Evolutionary conservation across 2,888 invertebrate species (phyloP), one percentile per base, ranked within the genome.

Genomic region (Lasioglossum zephyrum): DNA sequence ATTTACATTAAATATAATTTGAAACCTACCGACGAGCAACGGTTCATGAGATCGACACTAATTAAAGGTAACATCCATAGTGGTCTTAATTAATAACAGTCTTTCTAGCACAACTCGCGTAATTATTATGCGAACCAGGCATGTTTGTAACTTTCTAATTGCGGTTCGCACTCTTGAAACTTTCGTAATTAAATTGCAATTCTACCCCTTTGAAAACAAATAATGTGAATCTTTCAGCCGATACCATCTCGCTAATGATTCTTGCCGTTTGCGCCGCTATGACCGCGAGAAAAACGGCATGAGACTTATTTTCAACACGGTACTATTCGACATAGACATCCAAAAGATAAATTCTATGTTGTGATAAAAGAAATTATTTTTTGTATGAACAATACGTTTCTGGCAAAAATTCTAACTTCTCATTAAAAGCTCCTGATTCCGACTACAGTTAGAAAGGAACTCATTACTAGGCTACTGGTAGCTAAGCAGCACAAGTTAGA

Each of bases 21-120:
- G 22, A 44, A 74, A 53, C 75, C 22, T 8, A 41, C 39, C 53
- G 53, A 31, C 57, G 41, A 49, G 36, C 36, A 73, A 76, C 39
- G 18, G 39, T 6, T 18, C 77, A 69, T 47, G 73, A 41, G 78
- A 63, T 26, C 47, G 18, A 13, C 41, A 36, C 63, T 75, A 82
- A 82, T 82, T 82, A 79, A n/a, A 13, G 41, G 26, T 22, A 75
- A 26, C 74, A 44, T 47, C 73, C 63, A 22, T 36, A 73, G 39
- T 11, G 72, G 72, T 78, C 74, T 73, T 85, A 85, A 85, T 85
- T 85, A 82, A 79, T 77, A 79, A 79, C 73, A 26, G 8, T 22
- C 57, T 82, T 41, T 79, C n/a, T 44, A 31, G 4, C 49, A 13
- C n/a, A 63, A 60, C 60, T 73, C 63, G 31, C 41, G 49, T 73